Percentiles rank a stretch among this genome's conserved stretches.
These are phyloP conservation scores for Entosphenus tridentatus DNA, from an alignment of 2,113 vertebrate species.

Conservation along the genomic window DNA sequence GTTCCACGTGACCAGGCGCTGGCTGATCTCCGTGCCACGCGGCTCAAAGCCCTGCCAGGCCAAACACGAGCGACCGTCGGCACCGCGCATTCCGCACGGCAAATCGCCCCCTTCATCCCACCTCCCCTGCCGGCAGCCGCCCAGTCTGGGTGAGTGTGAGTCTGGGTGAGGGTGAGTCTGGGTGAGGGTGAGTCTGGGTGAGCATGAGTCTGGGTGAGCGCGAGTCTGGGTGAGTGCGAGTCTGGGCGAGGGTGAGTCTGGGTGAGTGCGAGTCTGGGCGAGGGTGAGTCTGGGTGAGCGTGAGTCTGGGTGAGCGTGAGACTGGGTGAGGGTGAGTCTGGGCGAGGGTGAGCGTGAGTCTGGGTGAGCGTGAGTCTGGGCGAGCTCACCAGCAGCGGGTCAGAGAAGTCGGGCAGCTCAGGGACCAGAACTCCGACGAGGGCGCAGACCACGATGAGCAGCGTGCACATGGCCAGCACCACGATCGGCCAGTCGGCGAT, in stretches of 20 bases:
- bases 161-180: no score
- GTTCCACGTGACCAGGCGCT: slow-evolving; percentile 89
- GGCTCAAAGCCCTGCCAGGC: slow-evolving; percentile 67
- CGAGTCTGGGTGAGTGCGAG: no score
- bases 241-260: no score
- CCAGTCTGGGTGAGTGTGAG: no score
- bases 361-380: not conserved
- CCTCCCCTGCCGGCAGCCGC: no score
- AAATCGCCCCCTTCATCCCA: no score
- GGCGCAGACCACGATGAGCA: slow-evolving; percentile 72
- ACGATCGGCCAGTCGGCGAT: slow-evolving; percentile 94
- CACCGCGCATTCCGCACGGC: no score
- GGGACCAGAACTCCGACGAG: slow-evolving; percentile 71
- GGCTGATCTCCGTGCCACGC: slow-evolving; percentile 76
- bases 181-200: no score
- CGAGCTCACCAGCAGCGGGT: slow-evolving; percentile 66
- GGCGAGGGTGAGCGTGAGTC: not conserved
- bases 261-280: no score
- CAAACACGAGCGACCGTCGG: no score
- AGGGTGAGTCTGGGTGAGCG: not conserved
- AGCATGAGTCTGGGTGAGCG: no score
- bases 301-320: not conserved
- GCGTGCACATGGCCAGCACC: slow-evolving; percentile 74
- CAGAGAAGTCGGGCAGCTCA: slow-evolving; percentile 85
- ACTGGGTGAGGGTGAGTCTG: not conserved